Evolutionary conservation across 2,113 vertebrate genomes (phyloP).

Genomic region (Oreotragus oreotragus): DNA sequence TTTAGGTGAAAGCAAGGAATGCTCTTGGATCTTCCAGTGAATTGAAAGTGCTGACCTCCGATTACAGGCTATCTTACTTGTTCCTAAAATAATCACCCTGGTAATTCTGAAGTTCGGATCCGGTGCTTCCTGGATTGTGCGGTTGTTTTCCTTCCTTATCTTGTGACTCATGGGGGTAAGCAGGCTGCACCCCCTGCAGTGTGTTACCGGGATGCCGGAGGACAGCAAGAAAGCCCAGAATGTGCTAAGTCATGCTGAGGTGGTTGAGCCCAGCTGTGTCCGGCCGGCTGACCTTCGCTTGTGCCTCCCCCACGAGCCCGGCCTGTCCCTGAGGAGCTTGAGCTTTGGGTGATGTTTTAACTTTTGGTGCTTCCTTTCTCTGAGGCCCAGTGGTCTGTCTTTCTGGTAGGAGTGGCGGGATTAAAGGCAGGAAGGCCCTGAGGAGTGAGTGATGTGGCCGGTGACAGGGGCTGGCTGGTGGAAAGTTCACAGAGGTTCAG

Average conservation of each 20-base stretch:
- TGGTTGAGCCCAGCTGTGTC: background rate
- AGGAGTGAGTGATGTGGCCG: background rate
- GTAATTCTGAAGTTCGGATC: background rate
- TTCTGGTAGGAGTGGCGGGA: background rate
- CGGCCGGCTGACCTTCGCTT: background rate
- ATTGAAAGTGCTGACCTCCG: background rate
- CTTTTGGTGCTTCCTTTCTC: background rate
- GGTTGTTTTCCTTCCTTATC: conserved; percentile 23
- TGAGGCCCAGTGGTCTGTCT: background rate
- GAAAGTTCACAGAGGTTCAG: background rate
- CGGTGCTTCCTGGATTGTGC: background rate
- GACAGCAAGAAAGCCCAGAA: background rate
- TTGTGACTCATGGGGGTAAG: conserved; percentile 18
- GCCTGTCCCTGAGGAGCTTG: background rate
- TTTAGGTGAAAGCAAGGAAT: background rate
- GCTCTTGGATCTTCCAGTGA: background rate
- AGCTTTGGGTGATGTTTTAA: background rate
- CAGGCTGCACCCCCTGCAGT: background rate
- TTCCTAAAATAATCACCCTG: conserved; percentile 3
- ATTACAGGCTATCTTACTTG: background rate
- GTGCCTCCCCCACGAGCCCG: background rate
- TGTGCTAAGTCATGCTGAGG: conserved; percentile 49
- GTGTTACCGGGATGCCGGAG: background rate
- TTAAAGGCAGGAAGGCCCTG: background rate
- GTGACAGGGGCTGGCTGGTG: background rate